Evolutionary conservation across 2,113 vertebrate genomes (phyloP), one percentile per base, ranked within the genome.

Genomic region (Sander lucioperca): DNA sequence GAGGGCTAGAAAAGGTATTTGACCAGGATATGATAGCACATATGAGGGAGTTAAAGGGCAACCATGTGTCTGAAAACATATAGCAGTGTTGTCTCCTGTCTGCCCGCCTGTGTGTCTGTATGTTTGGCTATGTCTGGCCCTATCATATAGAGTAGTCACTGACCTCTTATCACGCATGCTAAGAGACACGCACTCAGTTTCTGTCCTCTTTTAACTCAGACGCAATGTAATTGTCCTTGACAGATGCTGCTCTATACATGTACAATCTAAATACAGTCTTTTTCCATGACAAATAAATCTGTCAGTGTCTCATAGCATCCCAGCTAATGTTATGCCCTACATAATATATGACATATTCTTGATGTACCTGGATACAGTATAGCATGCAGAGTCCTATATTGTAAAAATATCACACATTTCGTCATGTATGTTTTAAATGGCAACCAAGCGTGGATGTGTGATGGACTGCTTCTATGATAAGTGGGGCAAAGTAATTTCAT

Each of bases 251-350:
- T 66, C 27, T 14, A 43, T 53, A 50, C 27, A 54, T 21, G 64
- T 74, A 61, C 51, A 36, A 65, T 90, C 85, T 86, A 92, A 90
- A 89, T 86, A 68, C 61, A 83, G 89, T 77, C 53, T 74, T 77
- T 89, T 89, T 85, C 90, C 56, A 82, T 50, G 77, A 15, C 51
- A 36, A 67, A 63, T 1, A 66, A 70, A 77, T 80, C 73, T 74
- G 27, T 50, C 53, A 4, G 48, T 13, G 43, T 56, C 45, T 69
- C 19, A 63, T 10, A 71, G 69, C 65, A 59, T 23, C n/a, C 47
- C 62, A 65, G 47, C 14, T 21, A 33, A 59, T 1, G 65, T 53
- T 63, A 72, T 36, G 30, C 13, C 30, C 59, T 48, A 25, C 19
- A 50, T 33, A 66, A 65, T 53, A 36, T 23, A 45, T 21, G 19